Conservation (phyloP, 2,797 vertebrate genomes). For the Perodicticus potto region DNA sequence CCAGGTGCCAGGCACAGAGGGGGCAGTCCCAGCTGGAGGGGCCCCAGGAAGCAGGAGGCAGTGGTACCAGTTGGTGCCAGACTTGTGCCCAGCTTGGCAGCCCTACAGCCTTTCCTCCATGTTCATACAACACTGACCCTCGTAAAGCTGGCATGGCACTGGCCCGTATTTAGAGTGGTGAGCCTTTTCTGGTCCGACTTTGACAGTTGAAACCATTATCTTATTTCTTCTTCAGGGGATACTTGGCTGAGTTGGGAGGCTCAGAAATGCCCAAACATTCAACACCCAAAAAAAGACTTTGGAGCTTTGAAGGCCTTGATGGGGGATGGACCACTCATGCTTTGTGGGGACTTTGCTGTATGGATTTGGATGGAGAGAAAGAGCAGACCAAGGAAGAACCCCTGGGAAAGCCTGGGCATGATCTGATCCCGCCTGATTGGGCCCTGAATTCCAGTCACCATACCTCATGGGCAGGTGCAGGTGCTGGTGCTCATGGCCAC, state of each 20-base stretch:
- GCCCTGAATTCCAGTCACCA: neutral
- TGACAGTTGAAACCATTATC: neutral
- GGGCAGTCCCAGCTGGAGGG: neutral
- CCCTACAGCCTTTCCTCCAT: neutral
- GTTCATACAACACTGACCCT: rapidly evolving
- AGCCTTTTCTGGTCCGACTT: neutral
- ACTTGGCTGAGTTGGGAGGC: neutral
- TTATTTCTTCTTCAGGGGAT: neutral
- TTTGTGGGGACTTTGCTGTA: neutral
- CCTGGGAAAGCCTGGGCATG: neutral
- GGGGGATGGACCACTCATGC: too few species aligned
- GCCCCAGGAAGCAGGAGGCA: neutral
- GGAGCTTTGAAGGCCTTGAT: neutral
- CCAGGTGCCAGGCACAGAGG: neutral
- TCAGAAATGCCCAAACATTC: neutral
- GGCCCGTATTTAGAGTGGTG: neutral
- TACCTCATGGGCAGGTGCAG: neutral
- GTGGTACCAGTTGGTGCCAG: neutral
- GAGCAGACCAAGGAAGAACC: neutral
- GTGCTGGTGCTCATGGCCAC: rapidly evolving
- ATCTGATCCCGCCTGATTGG: neutral
- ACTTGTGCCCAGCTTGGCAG: neutral
- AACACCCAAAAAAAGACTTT: neutral
- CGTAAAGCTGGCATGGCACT: rapidly evolving
- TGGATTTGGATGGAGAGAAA: neutral